Base-by-base conservation (phyloP, 1,140 invertebrate species). In the Bicyclus anynana region DNA sequence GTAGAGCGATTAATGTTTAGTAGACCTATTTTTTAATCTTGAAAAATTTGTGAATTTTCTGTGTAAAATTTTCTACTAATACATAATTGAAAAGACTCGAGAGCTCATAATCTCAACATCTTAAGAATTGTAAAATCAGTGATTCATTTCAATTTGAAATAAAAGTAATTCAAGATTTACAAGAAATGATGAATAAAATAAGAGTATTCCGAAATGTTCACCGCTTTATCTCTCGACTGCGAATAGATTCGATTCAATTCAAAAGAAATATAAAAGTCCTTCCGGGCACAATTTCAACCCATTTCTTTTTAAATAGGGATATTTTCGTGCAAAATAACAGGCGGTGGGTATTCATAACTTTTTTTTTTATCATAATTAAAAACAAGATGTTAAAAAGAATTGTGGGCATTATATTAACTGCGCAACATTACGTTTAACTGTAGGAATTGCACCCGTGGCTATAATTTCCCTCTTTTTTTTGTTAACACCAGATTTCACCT, bases 391-490 rank as follows among this genome's bases (percentile, higher is more conserved):
- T 46, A 20, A 18, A 33, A 29, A 26, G 46, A 60, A 60, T 48
- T 53, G 49, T 52, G 27, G 12, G 17, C 18, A 46, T 59, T 46
- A 33, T 37, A n/a, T 14, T 49, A 55, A 55, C 46, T 33, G 42
- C 51, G 37, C 2, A 20, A 33, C 53, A 47, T 65, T 54, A 58
- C 44, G 27, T 62, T 66, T 56, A 26, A 46, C 42, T 48, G 47
- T 35, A 61, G 62, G 58, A 64, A 70, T 67, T 56, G 67, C 58
- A 53, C 33, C 58, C 59, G 27, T 55, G 50, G 57, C 61, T 49
- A 54, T 56, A 67, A 70, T 62, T 71, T 51, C 33, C 53, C 40
- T 33, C 38, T 60, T 67, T 64, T 65, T 62, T 44, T 66, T 38
- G 17, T 57, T 27, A 27, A 27, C 44, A 54, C 52, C 56, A 46